Conservation (phyloP, 2,113 vertebrate genomes). For the Centrocercus urophasianus region DNA sequence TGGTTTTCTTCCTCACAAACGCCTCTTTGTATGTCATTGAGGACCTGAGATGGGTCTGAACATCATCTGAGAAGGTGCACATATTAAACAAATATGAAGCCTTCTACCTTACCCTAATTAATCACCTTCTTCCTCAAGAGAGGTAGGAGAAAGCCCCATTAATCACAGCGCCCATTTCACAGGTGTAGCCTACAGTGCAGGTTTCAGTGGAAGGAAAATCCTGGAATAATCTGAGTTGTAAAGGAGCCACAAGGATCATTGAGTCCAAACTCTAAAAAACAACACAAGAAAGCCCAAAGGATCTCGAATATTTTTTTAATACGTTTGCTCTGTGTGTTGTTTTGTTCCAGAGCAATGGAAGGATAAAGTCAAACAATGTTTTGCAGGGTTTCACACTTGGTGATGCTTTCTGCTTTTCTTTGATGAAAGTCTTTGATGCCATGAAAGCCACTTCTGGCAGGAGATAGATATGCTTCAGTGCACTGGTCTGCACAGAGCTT, state of each 20-base stretch:
- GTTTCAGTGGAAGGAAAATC: not conserved
- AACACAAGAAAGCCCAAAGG: not conserved
- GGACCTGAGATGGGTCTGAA: not conserved
- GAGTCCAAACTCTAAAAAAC: not conserved
- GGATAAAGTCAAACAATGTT: not conserved
- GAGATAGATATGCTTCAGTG: not conserved
- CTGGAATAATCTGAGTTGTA: not conserved
- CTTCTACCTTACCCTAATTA: not conserved
- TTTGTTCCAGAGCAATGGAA: not conserved
- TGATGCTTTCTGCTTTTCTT: not conserved
- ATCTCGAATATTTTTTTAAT: not conserved
- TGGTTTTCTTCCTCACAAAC: not conserved
- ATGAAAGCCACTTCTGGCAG: not conserved
- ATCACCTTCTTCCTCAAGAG: slow-evolving; percentile 4
- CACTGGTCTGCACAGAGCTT: not conserved
- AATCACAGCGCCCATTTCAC: slow-evolving; percentile 38
- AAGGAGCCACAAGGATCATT: not conserved
- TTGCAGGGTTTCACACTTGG: not conserved
- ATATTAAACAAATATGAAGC: slow-evolving; percentile 16
- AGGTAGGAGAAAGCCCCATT: slow-evolving; percentile 13
- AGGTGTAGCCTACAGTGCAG: not conserved
- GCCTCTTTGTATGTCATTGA: not conserved
- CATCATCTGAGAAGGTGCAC: not conserved
- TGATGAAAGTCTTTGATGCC: not conserved
- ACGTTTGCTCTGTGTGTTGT: fast-evolving